Base-by-base conservation (phyloP, 2,113 vertebrate species). In the Lophotis ruficrista region DNA sequence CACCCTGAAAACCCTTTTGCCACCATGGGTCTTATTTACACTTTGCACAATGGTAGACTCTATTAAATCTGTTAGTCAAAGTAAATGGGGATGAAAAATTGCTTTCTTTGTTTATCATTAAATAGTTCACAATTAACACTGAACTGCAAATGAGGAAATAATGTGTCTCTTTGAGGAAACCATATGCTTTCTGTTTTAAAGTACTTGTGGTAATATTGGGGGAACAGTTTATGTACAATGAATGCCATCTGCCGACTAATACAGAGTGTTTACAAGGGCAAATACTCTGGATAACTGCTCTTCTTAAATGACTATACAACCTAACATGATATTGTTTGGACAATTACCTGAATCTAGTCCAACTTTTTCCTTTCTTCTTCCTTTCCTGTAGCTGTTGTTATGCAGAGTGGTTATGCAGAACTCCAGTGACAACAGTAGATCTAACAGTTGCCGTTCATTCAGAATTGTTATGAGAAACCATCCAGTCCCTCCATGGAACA, bases 201-300 rank as follows among this genome's bases (percentile, higher is more conserved):
- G 80, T 90, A 78, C 73, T 79, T 94, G 84, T 51, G 35, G 80
- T 95, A 96, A 94, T 64, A 93, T 41, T 68, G 50, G 86, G 86
- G 19, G 83, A 95, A 95, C 41, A 84, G 89, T 97, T 97, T 97
- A 96, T 62, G 91, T 96, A 96, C 91, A 93, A 90, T 90, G 94
- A 92, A 97, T 98, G 97, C 97, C 97, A 98, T 98, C 97, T 98
- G 97, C 97, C 98, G 96, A 98, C 97, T 98, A 97, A 97, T 96
- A 83, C n/a, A 92, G 84, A 94, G 93, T 96, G 97, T 96, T 98
- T 97, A 96, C 97, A 97, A 92, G 83, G 82, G 78, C 85, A 96
- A 96, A 95, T 87, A 96, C 23, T 95, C 90, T 10, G 7, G 89
- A 87, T 95, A 95, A 94, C 70, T 91, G 54, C 72, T 53, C 62